Conservation (phyloP, 2,113 vertebrate species). For the Syngnathus floridae region DNA sequence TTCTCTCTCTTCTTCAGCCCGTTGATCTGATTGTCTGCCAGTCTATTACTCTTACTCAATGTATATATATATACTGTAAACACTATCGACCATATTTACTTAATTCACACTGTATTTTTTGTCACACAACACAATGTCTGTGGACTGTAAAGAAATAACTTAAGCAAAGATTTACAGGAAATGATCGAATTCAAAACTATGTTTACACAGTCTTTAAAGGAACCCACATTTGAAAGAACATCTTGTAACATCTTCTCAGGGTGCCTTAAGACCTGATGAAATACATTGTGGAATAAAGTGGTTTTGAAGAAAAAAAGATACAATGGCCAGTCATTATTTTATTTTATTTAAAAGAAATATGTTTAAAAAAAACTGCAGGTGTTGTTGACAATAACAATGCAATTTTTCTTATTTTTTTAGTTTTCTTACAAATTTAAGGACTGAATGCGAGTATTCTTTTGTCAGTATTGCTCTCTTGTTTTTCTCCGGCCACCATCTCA, state of each 20-base stretch:
- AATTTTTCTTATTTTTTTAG: too few relatives aligned
- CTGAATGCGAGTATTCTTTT: too few relatives aligned
- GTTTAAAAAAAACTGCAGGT: too few relatives aligned
- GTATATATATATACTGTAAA: conserved; percentile 60
- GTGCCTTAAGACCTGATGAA: conserved; percentile 69
- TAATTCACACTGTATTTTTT: conserved; percentile 68
- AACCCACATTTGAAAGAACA: conserved; percentile 61
- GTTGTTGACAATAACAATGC: too few relatives aligned
- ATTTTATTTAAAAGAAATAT: too few relatives aligned
- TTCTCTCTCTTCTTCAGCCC: conserved; percentile 64
- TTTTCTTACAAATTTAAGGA: too few relatives aligned
- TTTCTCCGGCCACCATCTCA: too few relatives aligned
- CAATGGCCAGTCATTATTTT: background rate
- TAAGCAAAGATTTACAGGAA: conserved; percentile 71
- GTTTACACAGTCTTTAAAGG: conserved; percentile 68
- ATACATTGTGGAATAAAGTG: conserved; percentile 76
- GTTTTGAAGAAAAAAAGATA: conserved; percentile 68
- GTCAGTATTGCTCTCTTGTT: too few relatives aligned
- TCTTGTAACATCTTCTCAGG: conserved; percentile 68
- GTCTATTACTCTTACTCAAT: conserved; percentile 66
- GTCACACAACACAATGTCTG: conserved; percentile 68
- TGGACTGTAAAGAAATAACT: conserved; percentile 73
- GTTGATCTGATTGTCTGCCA: conserved; percentile 68
- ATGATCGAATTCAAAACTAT: conserved; percentile 70
- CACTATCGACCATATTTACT: conserved; percentile 66